Evolutionary conservation across 1,140 invertebrate genomes (phyloP), one percentile per base, ranked within the genome.

Genomic region (Paracyclopina nana): DNA sequence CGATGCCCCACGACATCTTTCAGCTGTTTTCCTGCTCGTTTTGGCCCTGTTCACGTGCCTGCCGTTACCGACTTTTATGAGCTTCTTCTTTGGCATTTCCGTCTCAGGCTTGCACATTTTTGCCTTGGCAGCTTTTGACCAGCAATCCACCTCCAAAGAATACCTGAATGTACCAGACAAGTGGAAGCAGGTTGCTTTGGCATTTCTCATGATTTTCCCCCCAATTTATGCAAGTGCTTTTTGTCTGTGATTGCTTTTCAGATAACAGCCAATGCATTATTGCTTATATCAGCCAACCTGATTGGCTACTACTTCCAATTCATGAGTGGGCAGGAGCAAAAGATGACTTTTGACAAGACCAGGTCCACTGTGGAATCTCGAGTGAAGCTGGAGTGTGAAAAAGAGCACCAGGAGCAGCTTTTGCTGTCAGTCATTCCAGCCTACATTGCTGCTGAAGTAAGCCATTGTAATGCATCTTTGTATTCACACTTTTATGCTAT

Each of bases 361-460:
- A 26, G 30, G 22, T 14, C 25, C 12, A 28, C 24, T 48, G 45
- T 48, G 25, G 85, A 92, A 60, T 87, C 86, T 24, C 69, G 85
- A 53, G 82, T 91, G 29, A 87, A 88, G 65, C 67, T 88, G 26
- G 85, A 91, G 66, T 87, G 84, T 61, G 85, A 91, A 64, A 75
- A 80, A 55, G 83, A 88, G 58, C 84, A 88, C 46, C 66, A 91
- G 63, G 86, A 92, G 64, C 81, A 87, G 58, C 68, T 92, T 34
- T 65, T 94, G 30, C 72, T 90, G 8, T 88, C 84, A 55, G 87
- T 91, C 48, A 90, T 92, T 54, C 87, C 87, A 0, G 85, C 83
- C 5, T 90, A 90, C 59, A 84, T 91, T 42, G 82, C 85, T 6
- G 81, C 80, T 0, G 81, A 86, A 75, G 81, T 82, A n/a, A n/a